Evolutionary conservation across 2,113 vertebrate species (phyloP).

Genomic region (Neoarius graeffei): DNA sequence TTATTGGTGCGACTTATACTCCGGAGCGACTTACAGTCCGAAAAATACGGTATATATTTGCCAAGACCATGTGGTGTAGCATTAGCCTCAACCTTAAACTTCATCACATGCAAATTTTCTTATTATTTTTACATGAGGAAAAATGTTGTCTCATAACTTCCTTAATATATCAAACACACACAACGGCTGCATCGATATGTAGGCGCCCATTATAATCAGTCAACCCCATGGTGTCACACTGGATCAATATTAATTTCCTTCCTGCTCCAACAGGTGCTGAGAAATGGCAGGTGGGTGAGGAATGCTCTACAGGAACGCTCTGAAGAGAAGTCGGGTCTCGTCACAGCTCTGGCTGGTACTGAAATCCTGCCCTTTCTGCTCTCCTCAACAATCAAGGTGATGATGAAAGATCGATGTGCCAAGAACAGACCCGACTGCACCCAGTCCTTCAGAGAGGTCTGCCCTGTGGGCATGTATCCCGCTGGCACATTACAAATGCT

Average conservation of each 20-base stretch:
- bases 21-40: too few relatives aligned
- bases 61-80: background rate
- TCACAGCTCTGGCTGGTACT: background rate
- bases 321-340: background rate
- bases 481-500: conserved; percentile 47
- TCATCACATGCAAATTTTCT: conserved; percentile 58
- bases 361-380: background rate
- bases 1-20: too few relatives aligned
- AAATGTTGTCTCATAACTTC: conserved; percentile 38
- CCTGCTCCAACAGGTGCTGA: conserved; percentile 20
- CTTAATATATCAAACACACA: conserved; percentile 15
- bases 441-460: conserved; percentile 36
- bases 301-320: background rate
- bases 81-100: conserved; percentile 45
- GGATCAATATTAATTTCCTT: conserved; percentile 41
- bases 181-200: conserved; percentile 14
- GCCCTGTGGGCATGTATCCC: conserved; percentile 38
- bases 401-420: conserved; percentile 61
- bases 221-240: background rate
- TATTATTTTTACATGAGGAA: conserved; percentile 18
- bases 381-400: conserved; percentile 40
- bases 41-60: too few relatives aligned
- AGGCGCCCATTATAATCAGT: conserved; percentile 19
- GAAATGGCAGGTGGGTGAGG: background rate
- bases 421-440: conserved; percentile 43